phyloP scores from a whole-genome alignment of 2,888 invertebrate species.

The Branchipolynoe longqiensis region DNA sequence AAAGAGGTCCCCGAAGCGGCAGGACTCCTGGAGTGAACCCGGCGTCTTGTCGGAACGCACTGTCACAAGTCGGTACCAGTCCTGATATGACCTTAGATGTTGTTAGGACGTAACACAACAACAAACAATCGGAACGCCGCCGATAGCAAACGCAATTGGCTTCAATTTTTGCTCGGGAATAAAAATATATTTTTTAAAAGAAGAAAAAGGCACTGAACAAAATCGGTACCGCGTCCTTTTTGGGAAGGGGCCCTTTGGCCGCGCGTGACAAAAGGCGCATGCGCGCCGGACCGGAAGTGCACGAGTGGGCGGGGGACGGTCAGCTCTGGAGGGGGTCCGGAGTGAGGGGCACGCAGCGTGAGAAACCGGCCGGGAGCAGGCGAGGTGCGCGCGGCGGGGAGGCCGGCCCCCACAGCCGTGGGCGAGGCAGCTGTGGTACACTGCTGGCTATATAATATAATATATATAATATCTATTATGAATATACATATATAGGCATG shows the following conservation, averaged over 20 bases:
- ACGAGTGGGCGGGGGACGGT: background rate
- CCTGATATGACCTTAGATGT: no score
- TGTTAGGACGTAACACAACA: no score
- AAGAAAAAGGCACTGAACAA: no score
- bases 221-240: no score
- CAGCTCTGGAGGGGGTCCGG: background rate
- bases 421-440: no score
- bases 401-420: background rate
- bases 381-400: background rate
- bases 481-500: no score
- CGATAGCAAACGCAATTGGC: background rate
- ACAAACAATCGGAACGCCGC: no score
- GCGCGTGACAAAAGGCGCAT: constrained; percentile 42
- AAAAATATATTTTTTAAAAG: no score
- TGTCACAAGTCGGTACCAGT: no score
- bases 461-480: no score
- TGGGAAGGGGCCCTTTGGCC: background rate
- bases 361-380: background rate
- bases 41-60: background rate
- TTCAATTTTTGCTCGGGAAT: background rate
- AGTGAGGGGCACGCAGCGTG: background rate
- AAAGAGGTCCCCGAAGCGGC: background rate
- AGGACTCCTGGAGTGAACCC: background rate
- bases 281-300: constrained; percentile 32
- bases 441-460: no score